Base-by-base conservation (phyloP, 1,140 invertebrate species). In the Polyergus mexicanus region DNA sequence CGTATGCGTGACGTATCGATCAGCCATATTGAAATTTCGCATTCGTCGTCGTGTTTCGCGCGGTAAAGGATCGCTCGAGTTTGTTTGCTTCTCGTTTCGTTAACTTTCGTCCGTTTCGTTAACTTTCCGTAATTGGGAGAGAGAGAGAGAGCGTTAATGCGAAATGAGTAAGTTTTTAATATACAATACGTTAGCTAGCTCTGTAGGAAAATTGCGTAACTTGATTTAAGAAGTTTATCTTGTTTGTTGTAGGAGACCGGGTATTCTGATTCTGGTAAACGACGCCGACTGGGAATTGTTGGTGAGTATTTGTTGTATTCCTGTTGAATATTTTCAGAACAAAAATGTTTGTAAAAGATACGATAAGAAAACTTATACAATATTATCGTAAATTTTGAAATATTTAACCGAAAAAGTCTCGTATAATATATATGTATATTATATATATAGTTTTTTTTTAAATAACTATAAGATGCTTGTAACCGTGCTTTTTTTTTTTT, bases 261-360 rank as follows among this genome's bases (percentile, higher is more conserved):
- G 98, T 54, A 99, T 99, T 89, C 94, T 99, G 51, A 98, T 99
- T 4, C 94, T 99, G 3, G 96, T 99, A 8, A 99, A 99, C 93
- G 98, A 99, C 90, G 96, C 97, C 0, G 98, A 99, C 93, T 99
- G 98, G 98, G 98, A 99, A 95, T 94, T 99, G 35, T 92, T 97
- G 92, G 97, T 98, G 95, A 96, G 95, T 94, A 54, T 75, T n/a
- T 13, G 22, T 58, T 60, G 13, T 6, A 0, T 25, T 19, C 58
- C 8, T 54, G 3, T 60, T 10, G 25, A 10, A 22, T 62, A 25
- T 69, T 16, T 19, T n/a, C 3, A 35, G 10, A 22, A 13, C 6
- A 65, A 19, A 3, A 3, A 51, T 65, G 28, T 51, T 35, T 47
- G 32, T 35, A 7, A 51, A 11, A 44, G 13, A 51, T n/a, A n/a